These are phyloP conservation scores for Ictidomys tridecemlineatus DNA, from an alignment of 2,113 vertebrate genomes.

Conservation along the genomic window DNA sequence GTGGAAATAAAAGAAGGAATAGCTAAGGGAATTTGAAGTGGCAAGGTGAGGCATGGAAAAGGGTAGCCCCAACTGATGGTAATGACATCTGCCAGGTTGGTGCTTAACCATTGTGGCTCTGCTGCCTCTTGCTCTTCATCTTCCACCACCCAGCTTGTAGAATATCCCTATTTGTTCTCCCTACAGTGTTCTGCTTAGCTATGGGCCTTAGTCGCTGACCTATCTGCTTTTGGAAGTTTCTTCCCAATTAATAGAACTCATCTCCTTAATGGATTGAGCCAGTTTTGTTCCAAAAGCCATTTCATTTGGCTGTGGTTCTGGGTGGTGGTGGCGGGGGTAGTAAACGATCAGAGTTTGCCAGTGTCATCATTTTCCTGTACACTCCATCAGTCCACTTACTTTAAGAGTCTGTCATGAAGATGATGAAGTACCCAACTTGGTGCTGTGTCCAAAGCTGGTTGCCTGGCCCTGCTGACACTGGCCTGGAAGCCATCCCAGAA, in stretches of 20 bases:
- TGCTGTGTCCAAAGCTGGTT: conserved; percentile 26
- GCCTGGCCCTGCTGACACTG: not conserved
- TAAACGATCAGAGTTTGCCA: conserved; percentile 51
- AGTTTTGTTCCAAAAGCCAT: conserved; percentile 76
- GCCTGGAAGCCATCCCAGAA: not conserved
- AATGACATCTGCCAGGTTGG: not conserved
- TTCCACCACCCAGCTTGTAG: not conserved
- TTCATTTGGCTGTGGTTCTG: conserved; percentile 77
- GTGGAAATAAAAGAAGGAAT: not conserved
- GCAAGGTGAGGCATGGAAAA: not conserved
- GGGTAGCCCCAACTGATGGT: not conserved
- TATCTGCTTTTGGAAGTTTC: conserved; percentile 75
- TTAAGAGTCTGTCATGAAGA: conserved; percentile 65
- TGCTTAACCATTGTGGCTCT: conserved; percentile 6
- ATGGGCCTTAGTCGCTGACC: conserved; percentile 48
- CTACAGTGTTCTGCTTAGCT: conserved; percentile 19
- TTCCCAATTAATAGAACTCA: conserved; percentile 74
- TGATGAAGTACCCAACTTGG: conserved; percentile 45
- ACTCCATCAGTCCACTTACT: conserved; percentile 40
- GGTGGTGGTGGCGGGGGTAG: not conserved
- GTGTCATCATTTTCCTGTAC: conserved; percentile 67
- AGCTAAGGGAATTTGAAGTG: not conserved
- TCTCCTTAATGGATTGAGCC: conserved; percentile 74
- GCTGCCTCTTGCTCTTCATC: not conserved
- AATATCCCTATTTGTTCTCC: conserved; percentile 28